Conservation (phyloP, 1,140 invertebrate genomes). For the Parasteatoda tepidariorum region DNA sequence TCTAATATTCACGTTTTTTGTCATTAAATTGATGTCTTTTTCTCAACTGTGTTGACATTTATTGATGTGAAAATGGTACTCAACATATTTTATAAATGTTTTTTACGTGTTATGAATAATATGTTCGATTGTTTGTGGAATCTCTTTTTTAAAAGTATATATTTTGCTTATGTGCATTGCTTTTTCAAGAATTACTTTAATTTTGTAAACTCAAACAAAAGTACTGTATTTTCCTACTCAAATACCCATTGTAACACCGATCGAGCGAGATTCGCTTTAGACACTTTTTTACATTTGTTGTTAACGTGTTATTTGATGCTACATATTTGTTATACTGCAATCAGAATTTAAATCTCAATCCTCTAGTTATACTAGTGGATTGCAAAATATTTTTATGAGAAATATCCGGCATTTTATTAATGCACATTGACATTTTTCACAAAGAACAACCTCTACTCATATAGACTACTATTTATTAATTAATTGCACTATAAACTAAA, state of each 20-base stretch:
- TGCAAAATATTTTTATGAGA: constrained; percentile 36
- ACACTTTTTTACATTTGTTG: constrained; percentile 53
- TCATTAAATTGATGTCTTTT: constrained; percentile 31
- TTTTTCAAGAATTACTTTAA: constrained; percentile 53
- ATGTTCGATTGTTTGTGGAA: constrained; percentile 26
- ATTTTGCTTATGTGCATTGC: constrained; percentile 57
- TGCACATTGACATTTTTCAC: neutral
- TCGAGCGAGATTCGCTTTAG: constrained; percentile 28
- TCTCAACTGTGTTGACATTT: constrained; percentile 31
- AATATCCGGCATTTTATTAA: neutral
- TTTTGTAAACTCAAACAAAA: constrained; percentile 44
- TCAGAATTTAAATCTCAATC: constrained; percentile 4
- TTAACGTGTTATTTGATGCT: constrained; percentile 39
- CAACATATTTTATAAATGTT: constrained; percentile 47
- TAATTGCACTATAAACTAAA: neutral
- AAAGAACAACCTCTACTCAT: neutral
- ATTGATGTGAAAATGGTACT: constrained; percentile 24
- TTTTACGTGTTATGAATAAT: constrained; percentile 23
- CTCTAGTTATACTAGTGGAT: neutral
- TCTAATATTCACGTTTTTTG: constrained; percentile 40
- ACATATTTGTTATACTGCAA: constrained; percentile 33
- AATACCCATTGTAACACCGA: constrained; percentile 16
- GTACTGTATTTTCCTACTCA: constrained; percentile 51
- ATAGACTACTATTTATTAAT: neutral
- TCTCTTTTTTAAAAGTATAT: constrained; percentile 48